phyloP scores from a whole-genome alignment of 2,888 invertebrate genomes.

The Sminthurides aquaticus region DNA sequence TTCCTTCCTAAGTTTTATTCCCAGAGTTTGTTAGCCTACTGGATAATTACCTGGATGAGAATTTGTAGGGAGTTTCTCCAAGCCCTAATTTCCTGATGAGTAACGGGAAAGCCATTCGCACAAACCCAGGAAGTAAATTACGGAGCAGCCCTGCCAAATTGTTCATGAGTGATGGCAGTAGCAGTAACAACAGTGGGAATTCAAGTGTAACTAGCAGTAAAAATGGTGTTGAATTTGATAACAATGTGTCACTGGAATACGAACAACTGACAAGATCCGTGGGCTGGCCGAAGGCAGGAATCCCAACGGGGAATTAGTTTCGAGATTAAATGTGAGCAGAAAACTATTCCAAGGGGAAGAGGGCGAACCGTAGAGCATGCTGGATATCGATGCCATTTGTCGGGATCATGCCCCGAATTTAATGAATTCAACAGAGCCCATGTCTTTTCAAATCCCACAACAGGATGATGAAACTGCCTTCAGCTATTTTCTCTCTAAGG shows the following conservation, averaged over 20 bases:
- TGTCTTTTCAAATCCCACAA: constrained; percentile 20
- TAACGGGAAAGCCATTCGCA: not conserved
- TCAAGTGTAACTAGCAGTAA: not conserved
- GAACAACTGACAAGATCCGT: not conserved
- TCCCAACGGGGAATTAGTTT: not conserved
- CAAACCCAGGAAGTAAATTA: not conserved
- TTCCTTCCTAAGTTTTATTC: not conserved
- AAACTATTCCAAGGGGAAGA: not conserved
- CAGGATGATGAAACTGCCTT: constrained; percentile 30
- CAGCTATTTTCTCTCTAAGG: constrained; percentile 37
- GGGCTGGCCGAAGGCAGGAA: not conserved
- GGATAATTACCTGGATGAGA: no score
- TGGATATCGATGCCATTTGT: constrained; percentile 41
- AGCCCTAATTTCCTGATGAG: not conserved
- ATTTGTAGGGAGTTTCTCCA: no score
- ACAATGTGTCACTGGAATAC: not conserved
- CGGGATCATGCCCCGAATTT: constrained; percentile 39
- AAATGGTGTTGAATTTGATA: not conserved
- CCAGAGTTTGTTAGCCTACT: no score
- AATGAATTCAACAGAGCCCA: constrained; percentile 25
- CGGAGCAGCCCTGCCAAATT: not conserved
- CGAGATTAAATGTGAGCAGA: not conserved
- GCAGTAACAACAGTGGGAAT: constrained; percentile 2
- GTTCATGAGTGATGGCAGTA: not conserved
- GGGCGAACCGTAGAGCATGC: constrained; percentile 15